Evolutionary conservation across 2,113 vertebrate species (phyloP).

Genomic region (Zosterops lateralis): DNA sequence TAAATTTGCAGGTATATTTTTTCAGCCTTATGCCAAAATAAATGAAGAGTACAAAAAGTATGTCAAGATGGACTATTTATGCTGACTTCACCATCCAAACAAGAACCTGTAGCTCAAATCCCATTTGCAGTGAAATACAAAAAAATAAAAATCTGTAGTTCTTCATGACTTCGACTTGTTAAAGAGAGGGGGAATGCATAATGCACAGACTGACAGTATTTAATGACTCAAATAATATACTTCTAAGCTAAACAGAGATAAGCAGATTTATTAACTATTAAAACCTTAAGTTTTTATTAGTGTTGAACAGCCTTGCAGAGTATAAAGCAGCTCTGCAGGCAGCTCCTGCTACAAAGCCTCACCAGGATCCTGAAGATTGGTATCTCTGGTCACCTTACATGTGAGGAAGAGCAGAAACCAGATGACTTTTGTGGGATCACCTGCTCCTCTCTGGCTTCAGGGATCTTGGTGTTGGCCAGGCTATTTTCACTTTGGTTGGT

Average conservation of each 20-base stretch:
- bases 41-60: constrained; percentile 15
- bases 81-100: not conserved
- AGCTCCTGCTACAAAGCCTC: not conserved
- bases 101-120: constrained; percentile 30
- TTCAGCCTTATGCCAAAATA: constrained; percentile 31
- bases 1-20: constrained; percentile 4
- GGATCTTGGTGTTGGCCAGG: not conserved
- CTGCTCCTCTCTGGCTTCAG: not conserved
- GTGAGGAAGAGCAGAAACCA: not conserved
- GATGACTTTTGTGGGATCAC: not conserved
- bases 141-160: constrained; percentile 48
- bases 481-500: not conserved
- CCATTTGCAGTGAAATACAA: constrained; percentile 28
- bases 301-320: not conserved
- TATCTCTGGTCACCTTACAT: not conserved
- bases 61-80: not conserved
- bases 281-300: constrained; percentile 27
- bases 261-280: constrained; percentile 40
- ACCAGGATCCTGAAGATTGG: not conserved
- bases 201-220: constrained; percentile 20
- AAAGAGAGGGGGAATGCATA: not conserved
- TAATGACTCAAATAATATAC: constrained; percentile 6
- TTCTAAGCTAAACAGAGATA: not conserved
- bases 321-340: not conserved
- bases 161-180: constrained; percentile 41